Conservation (phyloP, 2,113 vertebrate genomes). For the Todiramphus saurophagus region DNA sequence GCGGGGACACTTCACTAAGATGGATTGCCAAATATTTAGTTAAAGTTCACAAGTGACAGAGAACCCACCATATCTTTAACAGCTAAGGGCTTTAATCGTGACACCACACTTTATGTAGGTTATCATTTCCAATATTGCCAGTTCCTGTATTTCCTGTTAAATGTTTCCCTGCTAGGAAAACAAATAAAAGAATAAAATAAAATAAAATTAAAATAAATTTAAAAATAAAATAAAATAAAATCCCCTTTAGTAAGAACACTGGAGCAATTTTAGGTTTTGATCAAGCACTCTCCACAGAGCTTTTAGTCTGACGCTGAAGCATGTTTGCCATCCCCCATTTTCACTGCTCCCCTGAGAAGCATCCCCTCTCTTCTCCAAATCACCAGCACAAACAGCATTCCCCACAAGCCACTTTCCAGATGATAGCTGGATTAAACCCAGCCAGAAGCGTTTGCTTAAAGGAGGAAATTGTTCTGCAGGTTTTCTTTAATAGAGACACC, state of each 20-base stretch:
- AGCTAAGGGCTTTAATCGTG: background rate
- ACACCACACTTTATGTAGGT: background rate
- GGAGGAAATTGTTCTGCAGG: background rate
- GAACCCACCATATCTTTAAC: background rate
- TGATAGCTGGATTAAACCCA: background rate
- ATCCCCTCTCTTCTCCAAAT: background rate
- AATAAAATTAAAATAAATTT: background rate
- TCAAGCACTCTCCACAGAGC: background rate
- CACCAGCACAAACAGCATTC: background rate
- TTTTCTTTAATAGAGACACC: background rate
- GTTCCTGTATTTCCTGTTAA: background rate
- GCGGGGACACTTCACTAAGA: background rate
- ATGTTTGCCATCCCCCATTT: background rate
- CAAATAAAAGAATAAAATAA: background rate
- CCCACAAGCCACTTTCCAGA: background rate
- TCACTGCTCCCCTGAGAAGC: background rate
- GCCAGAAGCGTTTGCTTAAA: background rate
- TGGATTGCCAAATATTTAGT: slow-evolving; percentile 19
- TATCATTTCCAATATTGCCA: background rate
- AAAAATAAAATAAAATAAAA: background rate
- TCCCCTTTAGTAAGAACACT: background rate
- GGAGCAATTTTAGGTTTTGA: background rate
- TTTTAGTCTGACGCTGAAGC: background rate
- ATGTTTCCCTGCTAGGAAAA: background rate
- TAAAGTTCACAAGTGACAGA: slow-evolving; percentile 15